These are phyloP conservation scores for Orthosia cruda DNA, from an alignment of 2,888 invertebrate species.

Conservation along the genomic window DNA sequence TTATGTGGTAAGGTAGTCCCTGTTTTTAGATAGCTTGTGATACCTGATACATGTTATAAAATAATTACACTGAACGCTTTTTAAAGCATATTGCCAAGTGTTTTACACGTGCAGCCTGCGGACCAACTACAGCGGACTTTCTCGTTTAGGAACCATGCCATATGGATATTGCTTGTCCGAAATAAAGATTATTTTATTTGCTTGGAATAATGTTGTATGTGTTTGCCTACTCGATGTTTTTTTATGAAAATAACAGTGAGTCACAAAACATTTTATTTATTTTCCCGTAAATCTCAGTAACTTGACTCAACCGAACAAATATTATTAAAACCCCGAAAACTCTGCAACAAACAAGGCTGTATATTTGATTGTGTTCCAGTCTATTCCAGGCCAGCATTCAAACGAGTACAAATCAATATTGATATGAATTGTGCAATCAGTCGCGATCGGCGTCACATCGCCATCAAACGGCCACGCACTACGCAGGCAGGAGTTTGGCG, in stretches of 20 bases:
- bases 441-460: not conserved
- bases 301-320: not conserved
- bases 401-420: constrained; percentile 32
- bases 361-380: not conserved
- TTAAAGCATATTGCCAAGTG: too few relatives aligned
- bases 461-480: not conserved
- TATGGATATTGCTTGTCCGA: too few relatives aligned
- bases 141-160: too few relatives aligned
- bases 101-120: too few relatives aligned
- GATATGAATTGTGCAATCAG: constrained; percentile 38
- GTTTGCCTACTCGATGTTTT: too few relatives aligned
- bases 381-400: not conserved
- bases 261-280: not conserved
- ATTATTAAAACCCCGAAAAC: not conserved
- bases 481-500: not conserved
- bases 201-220: too few relatives aligned
- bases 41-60: not conserved
- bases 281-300: not conserved
- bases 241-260: too few relatives aligned
- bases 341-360: not conserved
- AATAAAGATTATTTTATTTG: too few relatives aligned
- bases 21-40: not conserved
- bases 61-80: too few relatives aligned
- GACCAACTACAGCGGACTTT: too few relatives aligned
- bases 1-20: not conserved